A percentile compares a stretch with the other conserved stretches of the same genome.
phyloP scores from a whole-genome alignment of 2,113 vertebrate species.

The Oryzias melastigma region DNA sequence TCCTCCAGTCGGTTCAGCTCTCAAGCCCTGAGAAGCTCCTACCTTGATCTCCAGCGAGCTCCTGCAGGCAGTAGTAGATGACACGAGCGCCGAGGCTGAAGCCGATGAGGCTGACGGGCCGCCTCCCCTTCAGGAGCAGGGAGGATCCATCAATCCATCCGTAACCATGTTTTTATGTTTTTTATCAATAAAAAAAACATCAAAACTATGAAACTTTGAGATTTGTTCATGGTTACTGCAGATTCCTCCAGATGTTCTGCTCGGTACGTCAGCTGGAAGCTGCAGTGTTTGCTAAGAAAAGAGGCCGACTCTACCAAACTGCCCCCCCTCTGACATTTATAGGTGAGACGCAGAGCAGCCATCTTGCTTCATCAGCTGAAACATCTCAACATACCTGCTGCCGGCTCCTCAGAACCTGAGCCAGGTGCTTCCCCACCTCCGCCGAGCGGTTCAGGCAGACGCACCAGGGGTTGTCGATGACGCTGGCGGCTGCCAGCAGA shows the following conservation, averaged over 20 bases:
- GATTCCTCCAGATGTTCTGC: no score
- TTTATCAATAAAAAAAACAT: no score
- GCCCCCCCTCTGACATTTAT: no score
- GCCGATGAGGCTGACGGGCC: conserved; percentile 92
- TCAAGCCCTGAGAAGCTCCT: conserved; percentile 69
- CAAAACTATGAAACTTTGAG: no score
- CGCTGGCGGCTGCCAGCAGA: conserved; percentile 84
- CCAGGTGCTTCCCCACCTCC: conserved; percentile 94
- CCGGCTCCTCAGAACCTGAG: conserved; percentile 86
- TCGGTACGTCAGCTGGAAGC: no score
- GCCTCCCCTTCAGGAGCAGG: conserved; percentile 79
- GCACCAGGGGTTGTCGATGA: conserved; percentile 97
- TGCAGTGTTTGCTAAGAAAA: no score
- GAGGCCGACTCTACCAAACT: no score
- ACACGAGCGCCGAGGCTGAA: conserved; percentile 97
- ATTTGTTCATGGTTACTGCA: no score
- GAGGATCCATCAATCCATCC: not conserved
- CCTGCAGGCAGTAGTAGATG: conserved; percentile 96
- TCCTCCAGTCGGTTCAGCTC: not conserved
- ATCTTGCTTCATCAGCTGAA: no score
- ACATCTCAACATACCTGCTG: conserved; percentile 84
- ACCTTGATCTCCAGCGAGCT: conserved; percentile 91
- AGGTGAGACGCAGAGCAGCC: no score
- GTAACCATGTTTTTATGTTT: no score
- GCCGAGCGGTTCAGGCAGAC: conserved; percentile 93